Evolutionary conservation across 2,888 invertebrate genomes (phyloP).

Genomic region (Dione juno): DNA sequence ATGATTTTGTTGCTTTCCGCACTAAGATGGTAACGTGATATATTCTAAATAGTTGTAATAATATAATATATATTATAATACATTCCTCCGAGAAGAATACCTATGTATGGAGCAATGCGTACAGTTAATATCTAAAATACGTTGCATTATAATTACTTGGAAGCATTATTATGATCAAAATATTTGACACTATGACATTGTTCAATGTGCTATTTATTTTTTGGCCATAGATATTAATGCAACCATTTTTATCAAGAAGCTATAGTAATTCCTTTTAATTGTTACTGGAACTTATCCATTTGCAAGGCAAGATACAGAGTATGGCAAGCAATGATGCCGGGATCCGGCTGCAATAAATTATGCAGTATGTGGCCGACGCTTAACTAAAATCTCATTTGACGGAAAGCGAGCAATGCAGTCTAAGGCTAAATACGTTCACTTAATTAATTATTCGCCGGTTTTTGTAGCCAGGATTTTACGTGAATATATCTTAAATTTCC

Average conservation of each 20-base stretch:
- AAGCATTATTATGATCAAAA: too few relatives aligned
- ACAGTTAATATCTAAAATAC: too few relatives aligned
- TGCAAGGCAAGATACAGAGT: slow-evolving; percentile 16
- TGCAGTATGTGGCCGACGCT: slow-evolving; percentile 23
- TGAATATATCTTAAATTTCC: slow-evolving; percentile 5
- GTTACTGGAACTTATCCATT: slow-evolving; percentile 12
- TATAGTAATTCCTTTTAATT: slow-evolving; percentile 8
- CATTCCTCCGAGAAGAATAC: not conserved
- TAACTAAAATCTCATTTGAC: slow-evolving; percentile 25
- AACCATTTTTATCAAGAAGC: slow-evolving; percentile 1
- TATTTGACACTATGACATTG: too few relatives aligned
- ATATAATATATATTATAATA: not conserved
- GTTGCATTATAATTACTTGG: too few relatives aligned
- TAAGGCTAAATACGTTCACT: slow-evolving; percentile 19
- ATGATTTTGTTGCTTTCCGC: too few relatives aligned
- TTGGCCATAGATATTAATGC: not conserved
- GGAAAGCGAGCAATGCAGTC: slow-evolving; percentile 25
- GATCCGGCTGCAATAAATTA: slow-evolving; percentile 24
- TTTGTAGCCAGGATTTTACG: slow-evolving; percentile 15
- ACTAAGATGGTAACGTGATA: not conserved
- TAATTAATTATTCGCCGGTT: slow-evolving; percentile 24
- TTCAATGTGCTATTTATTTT: not conserved
- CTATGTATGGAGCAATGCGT: too few relatives aligned
- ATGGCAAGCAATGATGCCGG: slow-evolving; percentile 19
- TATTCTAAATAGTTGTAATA: not conserved